These are phyloP conservation scores for Spodoptera frugiperda DNA, from an alignment of 1,140 invertebrate species.

Conservation along the genomic window DNA sequence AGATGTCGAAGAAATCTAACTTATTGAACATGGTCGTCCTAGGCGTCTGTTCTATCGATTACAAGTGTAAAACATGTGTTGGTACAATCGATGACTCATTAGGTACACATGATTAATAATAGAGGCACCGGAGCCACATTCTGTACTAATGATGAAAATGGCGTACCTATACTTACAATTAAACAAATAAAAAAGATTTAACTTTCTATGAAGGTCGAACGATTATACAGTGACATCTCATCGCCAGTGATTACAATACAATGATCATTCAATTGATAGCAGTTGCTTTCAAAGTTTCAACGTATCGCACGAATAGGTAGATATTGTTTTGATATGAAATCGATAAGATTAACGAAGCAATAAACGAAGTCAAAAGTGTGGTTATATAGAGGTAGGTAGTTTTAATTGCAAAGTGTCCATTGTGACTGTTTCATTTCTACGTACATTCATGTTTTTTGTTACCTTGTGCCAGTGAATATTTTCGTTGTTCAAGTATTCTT, in stretches of 20 bases:
- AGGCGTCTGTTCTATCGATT: conserved; percentile 22
- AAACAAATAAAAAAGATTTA: conserved; percentile 4
- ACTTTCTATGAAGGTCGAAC: conserved; percentile 22
- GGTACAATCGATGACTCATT: conserved; percentile 17
- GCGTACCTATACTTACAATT: not conserved
- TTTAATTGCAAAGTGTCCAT: not conserved
- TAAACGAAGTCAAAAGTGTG: conserved; percentile 1
- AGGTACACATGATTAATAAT: conserved; percentile 23
- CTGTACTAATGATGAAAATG: not conserved
- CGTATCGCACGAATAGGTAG: conserved; percentile 8
- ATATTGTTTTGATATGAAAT: conserved; percentile 26
- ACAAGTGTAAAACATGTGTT: conserved; percentile 33
- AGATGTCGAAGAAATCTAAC: conserved; percentile 27
- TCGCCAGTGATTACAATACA: conserved; percentile 39
- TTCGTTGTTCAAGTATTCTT: not conserved
- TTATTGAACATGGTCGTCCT: conserved; percentile 1
- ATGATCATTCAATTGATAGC: conserved; percentile 41
- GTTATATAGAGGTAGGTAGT: not conserved
- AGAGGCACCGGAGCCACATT: conserved; percentile 6
- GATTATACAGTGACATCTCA: conserved; percentile 11
- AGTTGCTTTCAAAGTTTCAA: not conserved
- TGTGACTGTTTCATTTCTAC: not conserved
- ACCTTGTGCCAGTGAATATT: not conserved
- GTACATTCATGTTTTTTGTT: not conserved
- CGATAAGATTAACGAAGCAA: conserved; percentile 34